Base-by-base conservation (phyloP, 2,113 vertebrate species). In the Loxodonta africana region DNA sequence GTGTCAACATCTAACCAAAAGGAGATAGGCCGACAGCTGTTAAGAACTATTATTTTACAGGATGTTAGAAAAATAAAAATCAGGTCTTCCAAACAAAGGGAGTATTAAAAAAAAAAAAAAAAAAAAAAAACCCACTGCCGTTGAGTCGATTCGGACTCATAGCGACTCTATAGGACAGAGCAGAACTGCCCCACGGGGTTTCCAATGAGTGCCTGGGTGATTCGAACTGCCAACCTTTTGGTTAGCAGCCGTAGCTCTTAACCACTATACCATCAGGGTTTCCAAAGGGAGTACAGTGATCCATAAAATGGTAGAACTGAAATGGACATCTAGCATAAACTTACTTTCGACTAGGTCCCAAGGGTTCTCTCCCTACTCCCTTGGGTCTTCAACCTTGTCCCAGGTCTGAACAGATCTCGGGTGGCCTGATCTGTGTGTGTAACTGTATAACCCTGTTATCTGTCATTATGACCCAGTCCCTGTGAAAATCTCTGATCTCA, bases 401-500 rank as follows among this genome's bases (percentile, higher is more conserved):
- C n/a, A 90, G 21, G 74, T 41, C 51, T 76, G 17, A 88, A 67
- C 1, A 74, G 23, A 78, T 60, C 46, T 37, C n/a, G 12, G 17
- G 73, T 74, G 46, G 77, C 8, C 28, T 11, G 25, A 44, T 65
- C 2, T 83, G 10, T 77, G 4, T 77, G 26, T 44, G 2, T 46
- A 46, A 30, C 23, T 26, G 20, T 37, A 11, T 76, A 76, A 76
- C 2, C 37, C 73, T 44, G 30, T 23, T 23, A 10, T 63, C 14
- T 74, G 37, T 12, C 87, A 25, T 80, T 73, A 9, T 53, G 33
- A 30, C n/a, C 62, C 6, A 67, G 46, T 73, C 4, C 21, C 17
- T 82, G 28, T 51, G 81, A 96, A 91, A 63, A 90, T 33, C 71
- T 51, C 51, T 86, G 33, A 88, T 15, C 21, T 78, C 44, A 95